Conservation (phyloP, 2,113 vertebrate species). For the rabbit (Oryctolagus cuniculus) region DNA sequence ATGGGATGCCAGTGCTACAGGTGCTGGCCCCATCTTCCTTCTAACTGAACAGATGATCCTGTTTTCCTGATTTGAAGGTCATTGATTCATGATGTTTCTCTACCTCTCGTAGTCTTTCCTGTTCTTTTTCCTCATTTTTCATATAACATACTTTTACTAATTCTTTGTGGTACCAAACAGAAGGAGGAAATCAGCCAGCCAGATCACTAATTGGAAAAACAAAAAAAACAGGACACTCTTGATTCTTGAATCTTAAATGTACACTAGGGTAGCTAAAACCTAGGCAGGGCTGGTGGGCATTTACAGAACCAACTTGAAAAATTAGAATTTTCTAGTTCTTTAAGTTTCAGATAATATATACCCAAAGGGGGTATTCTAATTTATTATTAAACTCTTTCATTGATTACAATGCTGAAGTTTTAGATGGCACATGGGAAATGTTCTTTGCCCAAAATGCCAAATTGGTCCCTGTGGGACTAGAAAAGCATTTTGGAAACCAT, state of each 20-base stretch:
- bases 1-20: too few species aligned
- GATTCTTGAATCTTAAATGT: slow-evolving; percentile 26
- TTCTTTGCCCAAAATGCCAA: background rate
- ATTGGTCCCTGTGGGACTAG: slow-evolving; percentile 7
- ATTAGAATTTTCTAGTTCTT: background rate
- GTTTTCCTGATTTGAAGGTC: background rate
- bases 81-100: background rate
- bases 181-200: background rate
- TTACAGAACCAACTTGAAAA: slow-evolving; percentile 30
- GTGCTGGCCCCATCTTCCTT: background rate
- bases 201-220: background rate
- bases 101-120: background rate
- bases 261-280: background rate
- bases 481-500: slow-evolving; percentile 39
- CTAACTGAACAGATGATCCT: slow-evolving; percentile 14
- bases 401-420: slow-evolving; percentile 22
- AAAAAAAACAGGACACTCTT: background rate
- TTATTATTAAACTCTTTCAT: slow-evolving; percentile 19
- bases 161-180: background rate
- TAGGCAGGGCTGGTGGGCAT: background rate
- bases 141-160: slow-evolving; percentile 26
- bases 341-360: slow-evolving; percentile 58
- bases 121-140: slow-evolving; percentile 38
- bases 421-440: background rate
- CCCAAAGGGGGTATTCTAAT: background rate